Conservation (phyloP, 1,140 invertebrate species). For the Diprion similis region DNA sequence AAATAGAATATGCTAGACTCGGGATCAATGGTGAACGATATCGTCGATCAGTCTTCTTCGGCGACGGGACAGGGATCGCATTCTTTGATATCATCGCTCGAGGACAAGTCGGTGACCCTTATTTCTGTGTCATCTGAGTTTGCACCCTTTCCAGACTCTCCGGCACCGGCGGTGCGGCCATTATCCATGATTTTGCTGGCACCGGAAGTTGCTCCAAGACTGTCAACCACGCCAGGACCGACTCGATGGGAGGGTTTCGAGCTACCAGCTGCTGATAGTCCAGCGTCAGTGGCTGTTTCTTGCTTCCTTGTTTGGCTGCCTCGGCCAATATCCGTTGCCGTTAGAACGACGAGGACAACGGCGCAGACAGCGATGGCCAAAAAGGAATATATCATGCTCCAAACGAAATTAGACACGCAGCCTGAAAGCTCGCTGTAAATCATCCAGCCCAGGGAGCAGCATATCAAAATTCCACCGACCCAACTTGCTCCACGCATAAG, state of each 20-base stretch:
- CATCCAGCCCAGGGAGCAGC: constrained; percentile 11
- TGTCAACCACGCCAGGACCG: neutral
- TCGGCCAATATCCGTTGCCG: neutral
- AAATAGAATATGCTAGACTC: no score
- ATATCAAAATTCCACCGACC: neutral
- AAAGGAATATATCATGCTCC: constrained; percentile 18
- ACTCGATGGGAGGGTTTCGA: neutral
- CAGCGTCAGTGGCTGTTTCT: neutral
- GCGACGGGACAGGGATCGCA: neutral
- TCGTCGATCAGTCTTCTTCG: neutral
- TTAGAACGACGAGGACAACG: neutral
- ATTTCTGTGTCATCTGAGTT: neutral
- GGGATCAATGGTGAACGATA: no score
- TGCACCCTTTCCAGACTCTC: neutral
- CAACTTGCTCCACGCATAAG: neutral
- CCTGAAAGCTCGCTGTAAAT: constrained; percentile 25
- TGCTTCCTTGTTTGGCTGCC: neutral
- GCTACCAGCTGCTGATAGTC: neutral
- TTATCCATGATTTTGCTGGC: neutral
- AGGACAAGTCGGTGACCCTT: neutral
- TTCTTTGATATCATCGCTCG: neutral
- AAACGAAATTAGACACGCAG: constrained; percentile 22
- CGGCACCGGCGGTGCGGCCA: neutral
- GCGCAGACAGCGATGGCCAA: constrained; percentile 19
- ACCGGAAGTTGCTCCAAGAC: neutral